phyloP scores from a whole-genome alignment of 2,888 invertebrate species.

The Polymixis flavicincta region DNA sequence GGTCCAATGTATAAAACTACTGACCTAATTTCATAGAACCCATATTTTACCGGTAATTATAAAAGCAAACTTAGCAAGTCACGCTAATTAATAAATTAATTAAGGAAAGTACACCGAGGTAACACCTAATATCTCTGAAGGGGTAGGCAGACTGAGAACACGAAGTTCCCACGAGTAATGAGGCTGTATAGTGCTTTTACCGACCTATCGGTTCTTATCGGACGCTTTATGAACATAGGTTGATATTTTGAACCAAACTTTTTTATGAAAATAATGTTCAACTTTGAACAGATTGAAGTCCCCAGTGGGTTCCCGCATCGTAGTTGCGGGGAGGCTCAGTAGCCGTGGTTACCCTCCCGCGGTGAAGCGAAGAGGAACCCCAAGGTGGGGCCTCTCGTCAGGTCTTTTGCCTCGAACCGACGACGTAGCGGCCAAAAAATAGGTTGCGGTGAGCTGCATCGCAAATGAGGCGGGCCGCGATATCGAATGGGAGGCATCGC shows the following conservation, averaged over 20 bases:
- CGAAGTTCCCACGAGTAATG: constrained; percentile 1
- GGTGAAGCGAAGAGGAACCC: no score
- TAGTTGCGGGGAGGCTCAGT: no score
- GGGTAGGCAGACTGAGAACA: constrained; percentile 1
- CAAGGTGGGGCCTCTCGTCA: no score
- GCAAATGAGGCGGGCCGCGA: no score
- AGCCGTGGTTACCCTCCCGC: no score
- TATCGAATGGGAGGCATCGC: no score
- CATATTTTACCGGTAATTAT: constrained; percentile 26
- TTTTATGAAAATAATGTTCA: background rate
- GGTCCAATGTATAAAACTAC: constrained; percentile 40
- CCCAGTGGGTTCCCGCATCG: no score
- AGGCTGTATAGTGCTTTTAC: constrained; percentile 34
- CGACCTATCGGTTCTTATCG: constrained; percentile 35
- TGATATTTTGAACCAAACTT: constrained; percentile 6
- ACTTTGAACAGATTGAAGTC: no score
- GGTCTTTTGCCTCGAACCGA: no score
- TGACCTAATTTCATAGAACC: constrained; percentile 50
- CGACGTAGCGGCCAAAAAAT: no score
- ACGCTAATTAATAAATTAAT: constrained; percentile 61
- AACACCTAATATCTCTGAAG: constrained; percentile 5
- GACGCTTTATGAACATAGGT: background rate
- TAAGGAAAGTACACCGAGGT: constrained; percentile 14
- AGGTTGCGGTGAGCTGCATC: no score
- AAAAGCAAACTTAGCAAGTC: constrained; percentile 56